phyloP scores from a whole-genome alignment of 2,888 invertebrate genomes.

The Nephrocerus scutellatus region DNA sequence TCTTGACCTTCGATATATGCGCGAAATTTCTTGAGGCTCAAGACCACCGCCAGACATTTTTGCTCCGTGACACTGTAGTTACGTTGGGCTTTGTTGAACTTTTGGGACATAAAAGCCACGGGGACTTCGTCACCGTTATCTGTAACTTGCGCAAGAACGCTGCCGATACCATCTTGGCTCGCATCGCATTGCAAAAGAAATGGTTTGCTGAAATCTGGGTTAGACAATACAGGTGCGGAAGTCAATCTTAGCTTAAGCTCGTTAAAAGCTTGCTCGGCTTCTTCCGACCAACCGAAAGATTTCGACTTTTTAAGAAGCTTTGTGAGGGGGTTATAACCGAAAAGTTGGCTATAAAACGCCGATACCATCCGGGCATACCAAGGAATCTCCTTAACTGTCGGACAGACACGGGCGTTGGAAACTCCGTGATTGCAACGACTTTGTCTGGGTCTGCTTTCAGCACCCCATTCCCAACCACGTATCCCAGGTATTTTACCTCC shows the following conservation, averaged over 20 bases:
- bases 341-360: conserved; percentile 6
- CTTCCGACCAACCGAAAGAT: conserved; percentile 7
- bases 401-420: conserved; percentile 8
- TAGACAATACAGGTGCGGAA: conserved; percentile 8
- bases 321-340: neutral
- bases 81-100: conserved; percentile 12
- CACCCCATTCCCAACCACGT: conserved; percentile 3
- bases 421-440: too few relatives aligned
- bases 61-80: conserved; percentile 18
- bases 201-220: conserved; percentile 16
- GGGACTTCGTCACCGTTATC: conserved; percentile 10
- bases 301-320: neutral
- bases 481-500: conserved; percentile 4
- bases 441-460: neutral
- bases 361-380: conserved; percentile 10
- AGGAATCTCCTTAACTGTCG: conserved; percentile 11
- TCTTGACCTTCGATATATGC: conserved; percentile 17
- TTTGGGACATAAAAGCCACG: conserved; percentile 15
- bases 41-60: conserved; percentile 15
- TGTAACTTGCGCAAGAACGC: conserved; percentile 16
- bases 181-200: conserved; percentile 18
- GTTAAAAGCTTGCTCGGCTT: conserved; percentile 9
- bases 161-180: conserved; percentile 10
- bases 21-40: conserved; percentile 13
- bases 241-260: conserved; percentile 8